A percentile compares a stretch with the other conserved stretches of the same genome.
These are phyloP conservation scores for Monodelphis domestica DNA, from an alignment of 2,797 vertebrate species.

Conservation along the genomic window DNA sequence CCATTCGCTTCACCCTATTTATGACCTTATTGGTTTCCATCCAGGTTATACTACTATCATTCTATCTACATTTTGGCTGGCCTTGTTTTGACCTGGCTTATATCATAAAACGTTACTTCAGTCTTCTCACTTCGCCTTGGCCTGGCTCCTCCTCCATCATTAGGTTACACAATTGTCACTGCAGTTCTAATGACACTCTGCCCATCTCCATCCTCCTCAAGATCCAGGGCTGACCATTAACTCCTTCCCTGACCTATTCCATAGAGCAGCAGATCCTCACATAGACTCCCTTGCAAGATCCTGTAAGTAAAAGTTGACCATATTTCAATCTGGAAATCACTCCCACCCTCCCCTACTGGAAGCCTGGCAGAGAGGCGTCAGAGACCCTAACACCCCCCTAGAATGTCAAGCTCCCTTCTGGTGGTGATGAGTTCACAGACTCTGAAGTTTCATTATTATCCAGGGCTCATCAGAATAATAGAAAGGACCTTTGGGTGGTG, in stretches of 20 bases:
- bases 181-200: background rate
- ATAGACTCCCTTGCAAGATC: background rate
- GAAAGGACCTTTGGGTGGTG: background rate
- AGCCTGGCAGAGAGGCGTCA: background rate
- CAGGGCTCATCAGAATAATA: background rate
- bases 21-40: background rate
- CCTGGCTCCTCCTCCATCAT: background rate
- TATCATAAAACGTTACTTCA: background rate
- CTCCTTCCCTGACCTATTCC: background rate
- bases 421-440: background rate
- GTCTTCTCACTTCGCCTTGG: background rate
- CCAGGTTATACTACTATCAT: background rate
- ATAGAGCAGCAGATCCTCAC: background rate
- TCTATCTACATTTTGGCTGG: background rate
- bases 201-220: background rate
- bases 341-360: background rate
- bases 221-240: background rate
- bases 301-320: background rate
- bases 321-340: background rate
- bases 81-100: background rate
- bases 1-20: background rate
- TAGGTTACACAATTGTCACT: background rate
- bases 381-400: background rate
- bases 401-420: background rate
- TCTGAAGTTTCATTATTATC: background rate